Evolutionary conservation across 2,113 vertebrate genomes (phyloP), one percentile per base, ranked within the genome.

Genomic region (Hassar affinis): DNA sequence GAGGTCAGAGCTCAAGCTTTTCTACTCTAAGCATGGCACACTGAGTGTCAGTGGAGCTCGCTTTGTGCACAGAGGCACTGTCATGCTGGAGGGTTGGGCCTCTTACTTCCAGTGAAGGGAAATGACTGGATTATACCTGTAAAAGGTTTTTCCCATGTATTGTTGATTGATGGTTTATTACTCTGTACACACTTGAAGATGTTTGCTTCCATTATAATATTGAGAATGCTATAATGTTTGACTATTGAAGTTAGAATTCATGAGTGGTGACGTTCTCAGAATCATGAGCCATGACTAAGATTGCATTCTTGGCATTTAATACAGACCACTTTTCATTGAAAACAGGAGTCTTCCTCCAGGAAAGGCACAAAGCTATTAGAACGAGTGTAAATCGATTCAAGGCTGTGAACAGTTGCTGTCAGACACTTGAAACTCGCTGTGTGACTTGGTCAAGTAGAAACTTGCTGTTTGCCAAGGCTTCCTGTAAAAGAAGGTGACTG

Each of bases 371-470:
- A 35, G 49, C 49, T 35, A 38, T 51, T 25, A 33, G 27, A 82
- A 47, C 15, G 27, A 51, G 42, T 45, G 25, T 33, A 62, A 51
- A 35, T 76, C 12, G 18, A 47, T 18, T 71, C 45, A 27, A 69
- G 22, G 17, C 30, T 57, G 30, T n/a, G 45, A 35, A 45, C 22
- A 71, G 51, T 15, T 69, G 6, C 22, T 33, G 68, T 20, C 64
- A 49, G 15, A 59, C 45, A 56, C 14, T 33, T 27, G 4, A 59
- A 38, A 57, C 18, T 17, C 14, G 20, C 17, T 59, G 20, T 20
- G n/a, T 3, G 35, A 59, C 9, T 35, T 27, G 52, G 76, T 71
- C 82, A 84, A 18, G 82, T 79, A 78, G 64, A 8, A 84, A 71
- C 54, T 15, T 72, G 77, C 45, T 49, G 22, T 35, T 84, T 22